These are phyloP conservation scores for Euura lappo DNA, from an alignment of 1,140 invertebrate species.

Conservation along the genomic window DNA sequence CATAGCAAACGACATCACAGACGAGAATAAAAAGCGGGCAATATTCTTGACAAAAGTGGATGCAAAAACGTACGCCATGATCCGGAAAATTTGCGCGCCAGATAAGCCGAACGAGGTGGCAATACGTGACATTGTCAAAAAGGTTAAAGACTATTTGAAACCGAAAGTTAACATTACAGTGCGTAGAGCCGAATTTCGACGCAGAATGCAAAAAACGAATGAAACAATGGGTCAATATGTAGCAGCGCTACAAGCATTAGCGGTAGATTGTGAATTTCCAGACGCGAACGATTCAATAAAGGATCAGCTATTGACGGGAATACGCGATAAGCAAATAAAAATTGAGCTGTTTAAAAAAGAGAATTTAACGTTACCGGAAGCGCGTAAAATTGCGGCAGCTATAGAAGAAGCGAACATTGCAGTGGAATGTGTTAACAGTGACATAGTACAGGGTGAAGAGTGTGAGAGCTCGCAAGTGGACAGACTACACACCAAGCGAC, in stretches of 20 bases:
- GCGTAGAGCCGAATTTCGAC: conserved; percentile 17
- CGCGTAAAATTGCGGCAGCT: conserved; percentile 6
- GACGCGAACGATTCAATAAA: neutral
- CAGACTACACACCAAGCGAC: no score
- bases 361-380: conserved; percentile 14
- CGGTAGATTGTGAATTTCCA: conserved; percentile 19
- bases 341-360: conserved; percentile 16
- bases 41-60: conserved; percentile 13
- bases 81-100: conserved; percentile 23
- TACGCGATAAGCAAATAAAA: conserved; percentile 11
- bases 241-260: conserved; percentile 18
- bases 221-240: conserved; percentile 21
- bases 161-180: conserved; percentile 17
- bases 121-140: conserved; percentile 12
- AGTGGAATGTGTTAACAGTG: no score
- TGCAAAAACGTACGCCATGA: conserved; percentile 18
- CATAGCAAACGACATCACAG: conserved; percentile 18
- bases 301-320: conserved; percentile 22
- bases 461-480: no score
- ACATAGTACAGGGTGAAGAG: no score
- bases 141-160: conserved; percentile 23
- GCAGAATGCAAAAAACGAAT: conserved; percentile 15
- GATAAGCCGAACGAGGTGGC: conserved; percentile 14
- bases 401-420: conserved; percentile 5
- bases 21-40: conserved; percentile 12